Evolutionary conservation across 1,140 invertebrate genomes (phyloP).

Genomic region (Druon quercuslanigerum): DNA sequence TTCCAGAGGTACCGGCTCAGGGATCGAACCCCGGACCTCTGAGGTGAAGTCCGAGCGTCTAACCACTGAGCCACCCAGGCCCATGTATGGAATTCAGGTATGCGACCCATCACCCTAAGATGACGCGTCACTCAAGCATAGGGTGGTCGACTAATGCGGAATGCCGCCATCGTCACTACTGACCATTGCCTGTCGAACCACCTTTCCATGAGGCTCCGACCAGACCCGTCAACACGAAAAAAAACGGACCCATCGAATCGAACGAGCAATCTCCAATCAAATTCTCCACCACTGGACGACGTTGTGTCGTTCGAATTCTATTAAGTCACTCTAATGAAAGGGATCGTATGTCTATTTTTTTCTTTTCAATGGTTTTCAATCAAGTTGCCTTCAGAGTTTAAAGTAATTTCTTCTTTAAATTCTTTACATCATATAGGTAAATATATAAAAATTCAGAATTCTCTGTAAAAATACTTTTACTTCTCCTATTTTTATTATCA

Average conservation of each 20-base stretch:
- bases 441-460: no score
- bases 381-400: no score
- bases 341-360: neutral
- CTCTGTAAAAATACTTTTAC: no score
- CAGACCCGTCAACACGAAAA: constrained; percentile 10
- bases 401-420: no score
- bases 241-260: neutral
- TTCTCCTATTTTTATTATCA: no score
- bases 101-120: constrained; percentile 47
- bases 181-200: constrained; percentile 37
- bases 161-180: constrained; percentile 40
- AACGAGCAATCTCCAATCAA: constrained; percentile 5
- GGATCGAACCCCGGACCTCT: no score
- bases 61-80: no score
- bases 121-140: constrained; percentile 44
- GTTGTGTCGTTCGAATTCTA: neutral
- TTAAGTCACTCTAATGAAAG: constrained; percentile 11
- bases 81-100: constrained; percentile 33
- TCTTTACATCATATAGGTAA: no score
- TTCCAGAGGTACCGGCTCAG: no score
- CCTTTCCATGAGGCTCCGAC: constrained; percentile 30
- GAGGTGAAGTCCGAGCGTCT: no score
- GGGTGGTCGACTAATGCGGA: constrained; percentile 50
- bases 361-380: neutral
- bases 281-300: neutral